Base-by-base conservation (phyloP, 2,888 invertebrate genomes). In the Amphipyra berbera region DNA sequence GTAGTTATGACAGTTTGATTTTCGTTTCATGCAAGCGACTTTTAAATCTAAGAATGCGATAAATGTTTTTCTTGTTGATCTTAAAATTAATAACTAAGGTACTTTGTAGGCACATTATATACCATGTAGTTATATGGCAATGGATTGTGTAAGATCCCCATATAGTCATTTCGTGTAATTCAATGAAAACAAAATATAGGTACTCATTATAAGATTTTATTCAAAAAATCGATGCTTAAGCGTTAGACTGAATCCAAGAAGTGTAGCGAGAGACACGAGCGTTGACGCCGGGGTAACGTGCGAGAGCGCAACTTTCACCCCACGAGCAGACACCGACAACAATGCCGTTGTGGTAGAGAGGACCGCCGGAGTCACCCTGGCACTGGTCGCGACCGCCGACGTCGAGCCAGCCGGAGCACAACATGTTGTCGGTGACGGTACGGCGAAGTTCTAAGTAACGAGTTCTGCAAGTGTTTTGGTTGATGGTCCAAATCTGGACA, bases 361-460 rank as follows among this genome's bases (percentile, higher is more conserved):
- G 90, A 38, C 91, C 88, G 1, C 91, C 92, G 30, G 87, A 86
- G 73, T 90, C 92, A 2, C 88, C 89, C 57, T 82, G 83, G 82
- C 92, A 92, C 80, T 89, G 88, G 65, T 88, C 91, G 30, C 90
- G 89, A 30, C 91, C 91, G 4, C 90, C 90, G 0, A 88, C 86
- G 49, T 87, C 85, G 61, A 83, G 45, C 82, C 83, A 47, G 55
- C 82, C 64, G 73, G 84, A 38, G 67, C 81, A 64, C 78, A 85
- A 68, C 85, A 89, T 75, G 67, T 82, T 73, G 33, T 67, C 82
- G 14, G 81, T 87, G 35, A 88, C 54, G 7, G 13, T 0, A 1
- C 13, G 0, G 15, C 44, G 44, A 6, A 9, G 53, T 10, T 46
- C 6, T 4, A 61, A 60, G 45, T 87, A 88, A 33, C 82, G 12